A percentile compares a stretch with the other conserved stretches of the same genome.
phyloP scores from a whole-genome alignment of 2,797 vertebrate species.

The Rhodeus uyekii region DNA sequence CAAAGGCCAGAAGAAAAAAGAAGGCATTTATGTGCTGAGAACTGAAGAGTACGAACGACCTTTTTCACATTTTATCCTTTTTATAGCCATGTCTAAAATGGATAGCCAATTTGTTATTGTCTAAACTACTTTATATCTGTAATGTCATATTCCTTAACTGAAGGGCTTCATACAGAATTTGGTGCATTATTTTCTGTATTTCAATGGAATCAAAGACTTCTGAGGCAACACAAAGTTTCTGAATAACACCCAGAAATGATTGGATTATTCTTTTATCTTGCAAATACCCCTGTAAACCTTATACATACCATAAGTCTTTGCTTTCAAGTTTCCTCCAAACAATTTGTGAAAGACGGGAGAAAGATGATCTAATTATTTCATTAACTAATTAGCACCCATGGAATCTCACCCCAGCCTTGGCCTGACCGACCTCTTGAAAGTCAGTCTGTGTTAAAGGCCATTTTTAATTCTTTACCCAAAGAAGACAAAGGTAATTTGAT shows the following conservation, averaged over 20 bases:
- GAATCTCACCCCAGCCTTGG: conserved; percentile 48
- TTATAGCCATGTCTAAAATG: neutral
- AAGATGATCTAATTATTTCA: conserved; percentile 68
- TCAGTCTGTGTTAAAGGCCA: conserved; percentile 49
- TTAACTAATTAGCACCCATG: conserved; percentile 66
- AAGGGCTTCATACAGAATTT: neutral
- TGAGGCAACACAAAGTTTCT: conserved; percentile 40
- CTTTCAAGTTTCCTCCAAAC: conserved; percentile 48
- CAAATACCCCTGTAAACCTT: conserved; percentile 46
- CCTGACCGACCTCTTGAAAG: conserved; percentile 48
- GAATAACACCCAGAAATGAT: conserved; percentile 53
- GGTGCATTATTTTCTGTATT: neutral
- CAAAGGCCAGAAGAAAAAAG: conserved; percentile 35
- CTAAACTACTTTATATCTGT: neutral
- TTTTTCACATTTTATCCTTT: neutral
- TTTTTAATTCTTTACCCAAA: conserved; percentile 56
- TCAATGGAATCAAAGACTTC: conserved; percentile 37
- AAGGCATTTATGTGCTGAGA: conserved; percentile 2
- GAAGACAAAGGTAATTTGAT: conserved; percentile 67
- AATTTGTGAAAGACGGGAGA: conserved; percentile 62
- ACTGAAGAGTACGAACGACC: no score
- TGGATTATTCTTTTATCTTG: conserved; percentile 54
- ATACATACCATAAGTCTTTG: conserved; percentile 39
- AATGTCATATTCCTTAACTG: neutral
- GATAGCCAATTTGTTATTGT: neutral